A percentile compares a stretch with the other conserved stretches of the same genome.
Evolutionary conservation across 2,113 vertebrate species (phyloP).

Genomic region (Sinosuthora webbiana): DNA sequence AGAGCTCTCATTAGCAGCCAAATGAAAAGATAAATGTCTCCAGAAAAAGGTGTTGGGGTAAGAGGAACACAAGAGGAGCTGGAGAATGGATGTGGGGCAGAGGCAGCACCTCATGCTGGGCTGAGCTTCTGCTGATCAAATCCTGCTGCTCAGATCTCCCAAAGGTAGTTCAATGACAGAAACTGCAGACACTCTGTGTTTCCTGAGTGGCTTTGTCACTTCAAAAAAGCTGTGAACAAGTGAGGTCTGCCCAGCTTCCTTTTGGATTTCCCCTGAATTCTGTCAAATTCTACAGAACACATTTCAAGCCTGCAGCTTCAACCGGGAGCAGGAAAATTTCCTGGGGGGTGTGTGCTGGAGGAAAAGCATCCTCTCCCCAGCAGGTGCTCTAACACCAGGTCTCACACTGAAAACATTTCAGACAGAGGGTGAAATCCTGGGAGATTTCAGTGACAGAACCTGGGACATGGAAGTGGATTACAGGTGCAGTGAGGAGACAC

Average conservation of each 20-base stretch:
- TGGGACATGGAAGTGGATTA: background rate
- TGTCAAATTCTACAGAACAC: background rate
- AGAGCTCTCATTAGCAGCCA: background rate
- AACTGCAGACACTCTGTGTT: background rate
- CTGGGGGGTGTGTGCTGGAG: background rate
- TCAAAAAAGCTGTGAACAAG: background rate
- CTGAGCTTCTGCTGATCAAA: background rate
- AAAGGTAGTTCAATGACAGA: background rate
- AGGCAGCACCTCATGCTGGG: background rate
- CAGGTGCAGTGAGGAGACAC: background rate
- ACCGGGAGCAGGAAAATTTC: background rate
- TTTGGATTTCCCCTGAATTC: background rate
- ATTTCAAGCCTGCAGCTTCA: background rate
- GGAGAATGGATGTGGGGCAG: background rate
- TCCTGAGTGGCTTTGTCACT: background rate
- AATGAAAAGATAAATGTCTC: background rate
- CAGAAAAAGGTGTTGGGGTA: background rate
- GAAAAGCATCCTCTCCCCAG: background rate
- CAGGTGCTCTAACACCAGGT: background rate
- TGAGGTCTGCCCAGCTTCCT: background rate
- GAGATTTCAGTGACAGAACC: background rate
- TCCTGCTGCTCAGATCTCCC: background rate
- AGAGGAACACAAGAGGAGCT: background rate
- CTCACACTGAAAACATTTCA: background rate
- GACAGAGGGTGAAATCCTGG: background rate